Base-by-base conservation (phyloP, 2,888 invertebrate species). In the Antheraea assamensis region DNA sequence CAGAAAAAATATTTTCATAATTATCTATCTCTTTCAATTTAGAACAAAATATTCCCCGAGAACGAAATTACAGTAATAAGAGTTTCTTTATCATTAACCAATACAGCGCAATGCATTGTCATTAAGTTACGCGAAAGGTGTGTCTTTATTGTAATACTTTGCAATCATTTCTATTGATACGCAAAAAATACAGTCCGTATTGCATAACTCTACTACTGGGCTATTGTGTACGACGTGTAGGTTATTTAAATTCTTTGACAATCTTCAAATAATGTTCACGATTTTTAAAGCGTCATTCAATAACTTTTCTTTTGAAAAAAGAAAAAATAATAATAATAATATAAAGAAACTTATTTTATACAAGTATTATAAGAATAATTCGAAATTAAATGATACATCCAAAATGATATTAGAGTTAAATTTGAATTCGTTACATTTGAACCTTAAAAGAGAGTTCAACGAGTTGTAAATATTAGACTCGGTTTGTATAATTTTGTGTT, bases 91-190 rank as follows among this genome's bases (percentile, higher is more conserved):
- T 61, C 61, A 10, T 31, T 68, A 68, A 68, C 66, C 35, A 68
- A 35, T 68, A 68, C 68, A 68, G 21, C 35, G 68, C 35, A 35
- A 68, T 68, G 68, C 31, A 68, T 68, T 66, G 66, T 31, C 66
- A 31, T 66, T 66, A 30, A 24, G 31, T 66, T 31, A 66, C 66
- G 66, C 31, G 66, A 31, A 30, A 66, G 66, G 66, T 66, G 19
- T 66, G 66, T 17, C 31, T 66, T 66, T 66, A 66, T 0, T 31
- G 66, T 66, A 66, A 66, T 68, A 35, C 61, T 64, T 64, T 64
- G 30, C 30, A 64, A 30, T 30, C 15, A 64, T 64, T 30, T 30
- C 61, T 64, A 64, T 64, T 35, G 21, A 68, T 68, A 68, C 35
- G 35, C 21, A n/a, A 68, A 66, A 68, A 68, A 27, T 30, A 68